Base-by-base conservation (phyloP, 2,797 vertebrate genomes). In the Sebastes umbrosus region DNA sequence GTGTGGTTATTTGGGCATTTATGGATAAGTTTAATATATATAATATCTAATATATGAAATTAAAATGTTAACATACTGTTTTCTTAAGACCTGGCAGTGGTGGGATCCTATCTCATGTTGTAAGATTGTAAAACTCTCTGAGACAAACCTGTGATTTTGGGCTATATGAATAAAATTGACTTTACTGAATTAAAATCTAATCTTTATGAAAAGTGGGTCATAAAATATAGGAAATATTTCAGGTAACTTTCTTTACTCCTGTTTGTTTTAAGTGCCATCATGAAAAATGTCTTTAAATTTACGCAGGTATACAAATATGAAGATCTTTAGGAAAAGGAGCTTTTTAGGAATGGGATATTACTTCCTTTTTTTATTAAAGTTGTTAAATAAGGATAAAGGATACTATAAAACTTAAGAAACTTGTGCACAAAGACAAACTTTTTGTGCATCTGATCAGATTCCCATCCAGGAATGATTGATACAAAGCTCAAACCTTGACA, bases 391-490 rank as follows among this genome's bases (percentile, higher is more conserved):
- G 13, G 39, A 75, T 59, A 16, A 20, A 2, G 5, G 52, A 70
- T 39, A 34, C 13, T 0, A 18, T 69, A 64, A 87, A 85, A 87
- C 31, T 69, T 16, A 9, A 20, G 55, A 59, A 20, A 70, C 79
- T 24, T 67, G 75, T 36, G 39, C 67, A 66, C 46, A 74, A 68
- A 76, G n/a, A 75, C n/a, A 12, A 85, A 73, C 31, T 80, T 80
- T 86, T 79, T 20, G 46, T 2, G 74, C 6, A 4, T 65, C 4
- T 67, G 11, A 69, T 57, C 69, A 64, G 64, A 81, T 65, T 82
- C 79, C 55, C 77, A 55, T 50, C 62, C 72, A 65, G 25, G 34
- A 58, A 27, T 71, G 79, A 87, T 57, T 79, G 86, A 89, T 83
- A 72, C 76, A 75, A 87, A 84, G 63, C 69, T 52, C 22, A 46